Conservation (phyloP, 2,113 vertebrate genomes). For the Oncorhynchus kisutch region DNA sequence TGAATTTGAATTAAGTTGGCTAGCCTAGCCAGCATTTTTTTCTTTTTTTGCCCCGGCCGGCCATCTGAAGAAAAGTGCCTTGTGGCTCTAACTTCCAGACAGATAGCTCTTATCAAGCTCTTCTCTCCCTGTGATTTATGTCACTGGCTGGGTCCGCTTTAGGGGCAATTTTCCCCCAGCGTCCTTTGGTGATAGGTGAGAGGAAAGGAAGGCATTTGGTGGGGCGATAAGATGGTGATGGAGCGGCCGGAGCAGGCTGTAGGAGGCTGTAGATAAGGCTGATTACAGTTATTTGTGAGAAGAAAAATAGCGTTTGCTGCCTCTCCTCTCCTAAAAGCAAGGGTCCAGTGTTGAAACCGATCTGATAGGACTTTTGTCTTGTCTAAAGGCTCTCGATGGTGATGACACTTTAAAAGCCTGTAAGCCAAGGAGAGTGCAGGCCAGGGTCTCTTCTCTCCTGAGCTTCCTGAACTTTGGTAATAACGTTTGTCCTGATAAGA, state of each 20-base stretch:
- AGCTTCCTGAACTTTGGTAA: too few relatives aligned
- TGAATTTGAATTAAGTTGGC: slow-evolving; percentile 48
- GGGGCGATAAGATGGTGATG: slow-evolving; percentile 34
- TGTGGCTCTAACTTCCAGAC: slow-evolving; percentile 38
- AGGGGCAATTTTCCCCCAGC: slow-evolving; percentile 54
- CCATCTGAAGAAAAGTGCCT: slow-evolving; percentile 25
- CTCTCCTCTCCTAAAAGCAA: too few relatives aligned
- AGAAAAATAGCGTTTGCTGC: background rate
- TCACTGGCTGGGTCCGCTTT: slow-evolving; percentile 36
- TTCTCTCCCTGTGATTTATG: slow-evolving; percentile 60
- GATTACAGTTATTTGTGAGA: slow-evolving; percentile 38
- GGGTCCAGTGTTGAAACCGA: too few relatives aligned
- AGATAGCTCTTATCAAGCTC: slow-evolving; percentile 58
- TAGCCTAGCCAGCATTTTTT: slow-evolving; percentile 14
- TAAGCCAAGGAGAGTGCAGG: too few relatives aligned
- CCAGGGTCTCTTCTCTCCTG: too few relatives aligned
- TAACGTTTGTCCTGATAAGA: too few relatives aligned
- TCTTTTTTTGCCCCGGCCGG: background rate
- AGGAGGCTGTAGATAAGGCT: slow-evolving; percentile 45
- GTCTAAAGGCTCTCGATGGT: too few relatives aligned
- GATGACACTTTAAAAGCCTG: too few relatives aligned
- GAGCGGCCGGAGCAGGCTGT: slow-evolving; percentile 1
- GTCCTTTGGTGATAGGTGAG: slow-evolving; percentile 38
- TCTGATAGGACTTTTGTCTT: too few relatives aligned
- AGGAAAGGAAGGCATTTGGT: slow-evolving; percentile 31